Conservation (phyloP, 2,113 vertebrate genomes). For the Bujurquina vittata region DNA sequence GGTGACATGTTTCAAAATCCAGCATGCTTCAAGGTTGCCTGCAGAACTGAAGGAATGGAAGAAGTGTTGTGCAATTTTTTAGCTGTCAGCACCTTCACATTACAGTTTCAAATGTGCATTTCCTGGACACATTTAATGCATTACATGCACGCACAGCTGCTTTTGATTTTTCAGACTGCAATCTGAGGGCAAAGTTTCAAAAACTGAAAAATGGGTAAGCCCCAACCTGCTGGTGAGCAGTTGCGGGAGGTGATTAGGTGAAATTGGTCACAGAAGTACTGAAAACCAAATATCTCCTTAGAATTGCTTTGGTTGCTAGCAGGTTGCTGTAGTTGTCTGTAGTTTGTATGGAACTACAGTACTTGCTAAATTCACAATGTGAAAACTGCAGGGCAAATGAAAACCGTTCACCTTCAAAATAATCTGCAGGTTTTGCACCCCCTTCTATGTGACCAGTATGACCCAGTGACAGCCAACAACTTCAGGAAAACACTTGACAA, state of each 20-base stretch:
- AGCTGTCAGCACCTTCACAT: not conserved
- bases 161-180: not conserved
- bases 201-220: not conserved
- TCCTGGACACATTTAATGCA: not conserved
- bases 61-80: not conserved
- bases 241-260: not conserved
- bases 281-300: not conserved
- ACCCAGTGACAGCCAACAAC: too few relatives aligned
- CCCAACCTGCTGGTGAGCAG: fast-evolving
- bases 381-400: too few relatives aligned
- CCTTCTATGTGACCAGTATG: too few relatives aligned
- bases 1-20: not conserved
- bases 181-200: not conserved
- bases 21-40: not conserved
- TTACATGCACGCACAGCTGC: not conserved
- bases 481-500: too few relatives aligned
- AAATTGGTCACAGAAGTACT: not conserved
- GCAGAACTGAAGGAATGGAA: not conserved
- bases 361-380: not conserved
- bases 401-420: too few relatives aligned
- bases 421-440: too few relatives aligned
- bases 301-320: not conserved
- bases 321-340: not conserved
- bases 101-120: not conserved
- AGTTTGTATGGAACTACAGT: not conserved